A percentile compares a stretch with the other conserved stretches of the same genome.
Evolutionary conservation across 2,888 invertebrate species (phyloP).

Genomic region (Colostygia pectinataria): DNA sequence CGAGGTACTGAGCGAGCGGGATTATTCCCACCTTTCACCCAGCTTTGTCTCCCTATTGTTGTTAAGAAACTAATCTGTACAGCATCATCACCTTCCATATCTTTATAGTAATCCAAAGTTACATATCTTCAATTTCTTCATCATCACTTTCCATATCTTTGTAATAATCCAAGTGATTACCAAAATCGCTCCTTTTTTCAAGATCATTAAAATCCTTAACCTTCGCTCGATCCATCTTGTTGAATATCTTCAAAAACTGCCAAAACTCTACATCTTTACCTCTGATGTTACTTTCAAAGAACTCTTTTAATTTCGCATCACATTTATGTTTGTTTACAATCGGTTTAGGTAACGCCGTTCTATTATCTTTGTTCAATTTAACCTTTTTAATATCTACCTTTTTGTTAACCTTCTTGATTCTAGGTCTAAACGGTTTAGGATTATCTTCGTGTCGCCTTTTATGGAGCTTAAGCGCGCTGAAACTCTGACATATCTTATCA

Average conservation of each 20-base stretch:
- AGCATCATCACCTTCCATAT: too few relatives aligned
- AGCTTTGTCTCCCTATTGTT: too few relatives aligned
- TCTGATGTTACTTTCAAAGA: conserved; percentile 63
- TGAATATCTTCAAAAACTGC: conserved; percentile 72
- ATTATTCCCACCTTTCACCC: too few relatives aligned
- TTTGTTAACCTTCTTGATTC: not conserved
- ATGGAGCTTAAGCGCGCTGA: conserved; percentile 62
- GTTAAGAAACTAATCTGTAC: too few relatives aligned
- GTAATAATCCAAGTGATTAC: conserved; percentile 44
- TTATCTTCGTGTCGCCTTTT: conserved; percentile 56
- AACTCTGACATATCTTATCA: conserved; percentile 60
- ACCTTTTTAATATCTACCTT: conserved; percentile 7
- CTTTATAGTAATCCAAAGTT: too few relatives aligned
- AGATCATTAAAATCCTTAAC: conserved; percentile 61
- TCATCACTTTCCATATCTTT: conserved; percentile 6
- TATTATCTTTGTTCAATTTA: conserved; percentile 20
- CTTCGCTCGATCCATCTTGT: conserved; percentile 62
- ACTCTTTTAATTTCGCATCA: conserved; percentile 58
- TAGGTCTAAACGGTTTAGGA: conserved; percentile 56
- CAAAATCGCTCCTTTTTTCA: conserved; percentile 54
- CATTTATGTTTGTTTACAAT: conserved; percentile 64
- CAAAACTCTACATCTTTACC: conserved; percentile 70
- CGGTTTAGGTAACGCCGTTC: conserved; percentile 40
- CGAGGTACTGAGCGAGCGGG: too few relatives aligned
- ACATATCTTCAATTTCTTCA: too few relatives aligned